These are phyloP conservation scores for Brachyhypopomus gauderio DNA, from an alignment of 2,113 vertebrate species.

Conservation along the genomic window DNA sequence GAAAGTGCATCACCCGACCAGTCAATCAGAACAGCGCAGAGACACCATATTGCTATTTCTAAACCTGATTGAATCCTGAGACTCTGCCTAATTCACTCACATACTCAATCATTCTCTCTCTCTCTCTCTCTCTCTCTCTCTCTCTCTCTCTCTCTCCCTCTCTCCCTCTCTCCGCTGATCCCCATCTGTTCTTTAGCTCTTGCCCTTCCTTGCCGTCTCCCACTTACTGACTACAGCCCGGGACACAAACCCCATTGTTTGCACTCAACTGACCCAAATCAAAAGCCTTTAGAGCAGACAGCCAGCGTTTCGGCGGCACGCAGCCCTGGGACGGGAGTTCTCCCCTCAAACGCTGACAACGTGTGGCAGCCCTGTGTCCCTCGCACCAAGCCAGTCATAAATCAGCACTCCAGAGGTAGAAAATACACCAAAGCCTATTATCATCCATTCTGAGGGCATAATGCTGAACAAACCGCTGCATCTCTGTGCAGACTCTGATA, in stretches of 20 bases:
- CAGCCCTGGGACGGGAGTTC: background rate
- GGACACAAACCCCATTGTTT: conserved; percentile 39
- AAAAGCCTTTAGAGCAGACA: conserved; percentile 32
- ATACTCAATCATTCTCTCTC: conserved; percentile 10
- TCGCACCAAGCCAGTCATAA: conserved; percentile 49
- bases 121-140: background rate
- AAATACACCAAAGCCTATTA: conserved; percentile 50
- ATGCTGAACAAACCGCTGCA: conserved; percentile 53
- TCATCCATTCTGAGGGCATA: conserved; percentile 55
- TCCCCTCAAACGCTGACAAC: conserved; percentile 12
- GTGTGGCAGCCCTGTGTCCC: conserved; percentile 22
- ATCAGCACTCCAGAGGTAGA: conserved; percentile 42
- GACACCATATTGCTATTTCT: background rate
- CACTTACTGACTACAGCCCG: conserved; percentile 36
- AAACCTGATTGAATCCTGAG: conserved; percentile 25
- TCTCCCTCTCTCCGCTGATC: conserved; percentile 26
- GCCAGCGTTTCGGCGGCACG: background rate
- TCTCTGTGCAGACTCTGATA: conserved; percentile 50
- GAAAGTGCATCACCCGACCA: background rate
- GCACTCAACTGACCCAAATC: conserved; percentile 37
- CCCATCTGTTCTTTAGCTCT: conserved; percentile 50
- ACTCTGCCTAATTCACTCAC: conserved; percentile 27
- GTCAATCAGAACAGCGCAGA: background rate
- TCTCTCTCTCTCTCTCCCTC: background rate
- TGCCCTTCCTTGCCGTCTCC: conserved; percentile 19